Conservation (phyloP, 2,113 vertebrate genomes). For the Entelurus aequoreus region DNA sequence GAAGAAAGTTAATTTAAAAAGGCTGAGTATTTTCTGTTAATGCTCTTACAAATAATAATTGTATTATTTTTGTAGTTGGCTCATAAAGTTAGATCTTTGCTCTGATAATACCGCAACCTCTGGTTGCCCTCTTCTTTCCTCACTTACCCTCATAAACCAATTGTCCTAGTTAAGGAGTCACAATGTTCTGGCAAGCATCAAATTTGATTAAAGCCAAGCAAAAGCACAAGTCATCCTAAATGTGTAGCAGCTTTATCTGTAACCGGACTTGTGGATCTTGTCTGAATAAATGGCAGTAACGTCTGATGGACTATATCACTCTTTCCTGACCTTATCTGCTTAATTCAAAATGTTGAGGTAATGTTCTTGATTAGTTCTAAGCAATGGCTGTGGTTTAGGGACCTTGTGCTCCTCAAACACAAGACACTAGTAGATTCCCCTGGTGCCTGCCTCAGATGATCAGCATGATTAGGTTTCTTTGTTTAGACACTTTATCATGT, state of each 20-base stretch:
- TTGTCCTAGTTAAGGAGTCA: constrained; percentile 67
- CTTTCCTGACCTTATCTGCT: constrained; percentile 35
- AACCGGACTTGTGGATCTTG: constrained; percentile 52
- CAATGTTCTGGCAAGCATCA: constrained; percentile 62
- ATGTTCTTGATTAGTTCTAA: constrained; percentile 48
- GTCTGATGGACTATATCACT: constrained; percentile 29
- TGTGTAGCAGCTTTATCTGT: constrained; percentile 55
- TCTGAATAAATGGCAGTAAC: constrained; percentile 42
- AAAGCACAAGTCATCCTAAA: constrained; percentile 55
- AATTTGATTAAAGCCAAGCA: constrained; percentile 58
- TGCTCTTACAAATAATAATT: background rate
- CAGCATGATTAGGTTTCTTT: constrained; percentile 40
- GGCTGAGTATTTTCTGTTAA: background rate
- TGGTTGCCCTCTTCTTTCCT: constrained; percentile 39
- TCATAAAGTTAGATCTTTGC: constrained; percentile 25
- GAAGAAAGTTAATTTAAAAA: background rate
- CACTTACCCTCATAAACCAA: constrained; percentile 57
- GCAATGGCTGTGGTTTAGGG: constrained; percentile 26
- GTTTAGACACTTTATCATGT: constrained; percentile 30
- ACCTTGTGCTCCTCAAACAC: constrained; percentile 48
- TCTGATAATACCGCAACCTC: constrained; percentile 43
- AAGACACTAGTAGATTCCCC: constrained; percentile 46
- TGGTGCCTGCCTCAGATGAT: constrained; percentile 38
- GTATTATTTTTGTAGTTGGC: constrained; percentile 14
- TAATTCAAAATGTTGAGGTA: constrained; percentile 47